A percentile compares a stretch with the other conserved stretches of the same genome.
Evolutionary conservation across 2,797 vertebrate species (phyloP).

Genomic region (Dendrocincla tyrannina): DNA sequence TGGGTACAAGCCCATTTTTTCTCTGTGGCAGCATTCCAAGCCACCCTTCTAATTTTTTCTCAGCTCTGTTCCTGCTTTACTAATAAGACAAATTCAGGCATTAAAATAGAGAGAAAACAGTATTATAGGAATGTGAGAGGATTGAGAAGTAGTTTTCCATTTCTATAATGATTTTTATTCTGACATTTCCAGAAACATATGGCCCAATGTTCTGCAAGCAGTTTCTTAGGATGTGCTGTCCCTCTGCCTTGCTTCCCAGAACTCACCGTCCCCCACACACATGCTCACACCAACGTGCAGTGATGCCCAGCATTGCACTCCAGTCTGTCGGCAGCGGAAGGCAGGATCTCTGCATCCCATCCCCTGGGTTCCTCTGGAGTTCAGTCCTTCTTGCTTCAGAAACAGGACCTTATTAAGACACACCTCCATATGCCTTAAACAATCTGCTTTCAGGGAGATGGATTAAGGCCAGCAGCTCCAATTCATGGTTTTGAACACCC

Average conservation of each 20-base stretch:
- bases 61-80: not conserved
- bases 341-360: not conserved
- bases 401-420: not conserved
- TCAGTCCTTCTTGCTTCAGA: not conserved
- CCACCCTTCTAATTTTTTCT: not conserved
- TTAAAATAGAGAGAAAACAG: not conserved
- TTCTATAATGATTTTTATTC: constrained; percentile 27
- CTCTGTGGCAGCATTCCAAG: not conserved
- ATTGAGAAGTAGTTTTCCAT: constrained; percentile 28
- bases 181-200: constrained; percentile 67
- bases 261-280: constrained; percentile 22
- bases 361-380: not conserved
- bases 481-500: rapidly evolving
- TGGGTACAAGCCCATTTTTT: not conserved
- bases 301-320: not conserved
- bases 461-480: not conserved
- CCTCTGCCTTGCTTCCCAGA: constrained; percentile 37
- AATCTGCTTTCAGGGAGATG: not conserved
- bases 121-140: not conserved
- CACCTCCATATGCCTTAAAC: rapidly evolving
- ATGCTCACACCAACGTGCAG: not conserved
- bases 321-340: not conserved
- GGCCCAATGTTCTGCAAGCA: not conserved
- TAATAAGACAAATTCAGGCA: not conserved
- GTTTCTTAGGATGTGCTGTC: constrained; percentile 50